Conservation (phyloP, 2,113 vertebrate genomes). For the Hydrochoerus hydrochaeris region DNA sequence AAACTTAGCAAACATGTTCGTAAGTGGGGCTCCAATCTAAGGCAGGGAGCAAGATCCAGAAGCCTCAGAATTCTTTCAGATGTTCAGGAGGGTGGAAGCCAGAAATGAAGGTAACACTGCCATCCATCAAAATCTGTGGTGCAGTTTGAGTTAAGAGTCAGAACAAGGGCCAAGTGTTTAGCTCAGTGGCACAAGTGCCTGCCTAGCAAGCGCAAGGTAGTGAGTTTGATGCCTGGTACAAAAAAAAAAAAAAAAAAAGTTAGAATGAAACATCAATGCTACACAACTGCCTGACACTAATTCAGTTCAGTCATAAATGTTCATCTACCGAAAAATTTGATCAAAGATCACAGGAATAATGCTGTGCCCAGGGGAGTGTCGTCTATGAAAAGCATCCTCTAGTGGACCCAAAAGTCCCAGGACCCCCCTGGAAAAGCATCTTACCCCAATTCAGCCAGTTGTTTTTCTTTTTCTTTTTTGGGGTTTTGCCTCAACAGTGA, state of each 20-base stretch:
- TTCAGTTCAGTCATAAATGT: not conserved
- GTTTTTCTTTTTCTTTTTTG: not conserved
- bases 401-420: not conserved
- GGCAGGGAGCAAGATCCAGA: not conserved
- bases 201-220: too few relatives aligned
- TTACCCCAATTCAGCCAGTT: not conserved
- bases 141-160: not conserved
- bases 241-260: not conserved
- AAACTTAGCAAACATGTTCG: not conserved
- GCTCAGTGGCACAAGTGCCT: too few relatives aligned
- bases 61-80: not conserved
- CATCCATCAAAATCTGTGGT: not conserved
- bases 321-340: not conserved
- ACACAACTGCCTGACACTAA: not conserved
- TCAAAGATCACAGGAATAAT: not conserved
- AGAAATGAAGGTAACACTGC: not conserved
- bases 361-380: not conserved
- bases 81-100: not conserved
- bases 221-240: too few relatives aligned
- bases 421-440: not conserved
- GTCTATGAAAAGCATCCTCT: slow-evolving; percentile 10
- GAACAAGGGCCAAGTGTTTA: too few relatives aligned
- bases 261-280: not conserved
- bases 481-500: not conserved
- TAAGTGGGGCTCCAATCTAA: not conserved